Evolutionary conservation across 2,888 invertebrate genomes (phyloP), one percentile per base, ranked within the genome.

Genomic region (Hetaerina titia): DNA sequence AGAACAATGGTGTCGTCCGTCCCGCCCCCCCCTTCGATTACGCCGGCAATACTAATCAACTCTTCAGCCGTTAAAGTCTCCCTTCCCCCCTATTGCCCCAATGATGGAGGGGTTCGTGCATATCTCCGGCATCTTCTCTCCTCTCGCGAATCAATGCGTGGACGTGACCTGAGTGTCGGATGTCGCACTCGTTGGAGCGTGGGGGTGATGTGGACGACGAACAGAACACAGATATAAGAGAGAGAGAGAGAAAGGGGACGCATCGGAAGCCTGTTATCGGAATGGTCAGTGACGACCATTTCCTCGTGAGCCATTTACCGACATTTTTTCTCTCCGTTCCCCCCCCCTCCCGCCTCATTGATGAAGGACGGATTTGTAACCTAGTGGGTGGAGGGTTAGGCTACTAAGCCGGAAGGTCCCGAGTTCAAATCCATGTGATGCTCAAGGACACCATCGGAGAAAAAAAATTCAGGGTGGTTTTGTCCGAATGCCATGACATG

Each of bases 1-100:
- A 17, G 17, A 81, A 81, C 81, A 81, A 81, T 81, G 81, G 81
- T 11, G 25, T 25, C 81, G 25, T 60, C 60, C 60, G n/a, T n/a
- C n/a, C n/a, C n/a, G n/a, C 17, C 60, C 60, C 60, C 60, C 45
- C 81, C 15, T 5, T 13, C 25, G 81, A 25, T 81, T 31, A 81
- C 81, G 81, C 22, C 81, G 81, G 81, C 81, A 81, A 81, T 81
- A 81, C 81, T 81, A 81, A 81, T 81, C 81, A 81, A 31, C 81
- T 81, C 31, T 81, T 81, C 81, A 31, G 81, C 81, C 81, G 81
- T 81, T 81, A 81, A 81, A 81, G 81, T 81, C 81, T 81, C 81
- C 13, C 81, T 31, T 31, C 25, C 31, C 81, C n/a, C 22, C 15
- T 22, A 19, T n/a, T 69, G 11, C 31, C 81, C 31, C 81, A 81